Evolutionary conservation across 1,140 invertebrate genomes (phyloP).

Genomic region (Ips nitidus): DNA sequence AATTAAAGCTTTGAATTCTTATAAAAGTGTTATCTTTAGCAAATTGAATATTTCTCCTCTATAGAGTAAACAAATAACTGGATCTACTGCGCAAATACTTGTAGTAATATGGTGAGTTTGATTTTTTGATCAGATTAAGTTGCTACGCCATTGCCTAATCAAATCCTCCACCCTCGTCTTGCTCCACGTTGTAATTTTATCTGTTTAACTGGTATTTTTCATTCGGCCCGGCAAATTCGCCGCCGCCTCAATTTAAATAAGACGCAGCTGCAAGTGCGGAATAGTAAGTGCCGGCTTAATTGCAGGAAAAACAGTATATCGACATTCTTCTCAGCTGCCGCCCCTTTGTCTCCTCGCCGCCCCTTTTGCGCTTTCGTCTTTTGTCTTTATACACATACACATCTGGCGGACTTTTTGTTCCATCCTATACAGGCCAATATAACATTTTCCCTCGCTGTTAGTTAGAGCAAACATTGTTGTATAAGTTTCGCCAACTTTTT

Average conservation of each 20-base stretch:
- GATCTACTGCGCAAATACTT: too few species aligned
- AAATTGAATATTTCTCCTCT: too few species aligned
- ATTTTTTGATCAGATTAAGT: not conserved
- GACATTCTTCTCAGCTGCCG: conserved; percentile 6
- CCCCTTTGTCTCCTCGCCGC: not conserved
- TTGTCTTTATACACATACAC: conserved; percentile 1
- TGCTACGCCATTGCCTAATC: not conserved
- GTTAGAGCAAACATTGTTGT: too few species aligned
- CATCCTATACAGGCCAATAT: too few species aligned
- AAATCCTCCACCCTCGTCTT: not conserved
- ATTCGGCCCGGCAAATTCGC: conserved; percentile 5
- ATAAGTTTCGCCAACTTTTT: not conserved
- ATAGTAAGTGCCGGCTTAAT: conserved; percentile 31
- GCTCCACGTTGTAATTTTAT: conserved; percentile 25
- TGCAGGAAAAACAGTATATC: conserved; percentile 28
- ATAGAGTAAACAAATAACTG: too few species aligned
- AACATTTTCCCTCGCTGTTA: too few species aligned
- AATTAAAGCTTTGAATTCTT: too few species aligned
- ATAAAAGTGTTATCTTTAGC: too few species aligned
- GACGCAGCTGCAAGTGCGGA: conserved; percentile 30
- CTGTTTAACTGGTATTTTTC: conserved; percentile 33
- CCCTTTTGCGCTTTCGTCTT: conserved; percentile 2
- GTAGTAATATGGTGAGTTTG: not conserved
- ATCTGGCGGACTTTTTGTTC: not conserved
- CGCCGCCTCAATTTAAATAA: conserved; percentile 31